Evolutionary conservation across 2,113 vertebrate species (phyloP).

Genomic region (Ceuthmochares aereus): DNA sequence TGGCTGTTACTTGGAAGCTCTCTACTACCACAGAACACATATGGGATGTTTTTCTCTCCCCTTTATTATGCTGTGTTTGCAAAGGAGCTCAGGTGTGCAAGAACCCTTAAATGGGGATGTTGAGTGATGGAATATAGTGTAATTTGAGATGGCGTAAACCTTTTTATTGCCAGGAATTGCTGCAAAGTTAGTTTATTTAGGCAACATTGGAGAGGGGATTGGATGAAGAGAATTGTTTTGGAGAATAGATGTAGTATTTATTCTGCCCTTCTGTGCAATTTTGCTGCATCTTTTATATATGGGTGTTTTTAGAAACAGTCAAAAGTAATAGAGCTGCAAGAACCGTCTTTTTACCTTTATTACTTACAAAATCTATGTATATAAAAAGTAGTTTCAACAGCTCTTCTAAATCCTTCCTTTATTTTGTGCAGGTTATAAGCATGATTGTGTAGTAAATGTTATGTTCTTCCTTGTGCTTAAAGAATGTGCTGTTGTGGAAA

Average conservation of each 20-base stretch:
- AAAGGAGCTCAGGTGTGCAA: neutral
- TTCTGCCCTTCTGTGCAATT: neutral
- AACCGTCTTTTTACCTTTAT: neutral
- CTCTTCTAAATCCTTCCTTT: neutral
- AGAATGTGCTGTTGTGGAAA: neutral
- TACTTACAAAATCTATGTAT: no score
- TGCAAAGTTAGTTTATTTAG: neutral
- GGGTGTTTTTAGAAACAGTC: neutral
- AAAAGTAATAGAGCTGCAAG: neutral
- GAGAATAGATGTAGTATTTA: neutral
- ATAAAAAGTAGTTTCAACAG: neutral
- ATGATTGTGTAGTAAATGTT: neutral
- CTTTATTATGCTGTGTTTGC: neutral
- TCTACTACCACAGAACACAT: neutral
- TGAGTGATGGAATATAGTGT: neutral
- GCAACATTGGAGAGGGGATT: neutral
- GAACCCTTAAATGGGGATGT: neutral
- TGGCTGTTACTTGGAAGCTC: neutral
- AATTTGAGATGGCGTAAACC: neutral
- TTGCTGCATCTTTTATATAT: neutral
- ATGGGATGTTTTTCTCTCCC: neutral
- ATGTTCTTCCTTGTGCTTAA: neutral
- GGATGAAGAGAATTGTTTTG: neutral
- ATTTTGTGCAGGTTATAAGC: neutral
- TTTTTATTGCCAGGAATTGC: neutral